A percentile compares a stretch with the other conserved stretches of the same genome.
These are phyloP conservation scores for Rafetus swinhoei DNA, from an alignment of 2,113 vertebrate species.

Conservation along the genomic window DNA sequence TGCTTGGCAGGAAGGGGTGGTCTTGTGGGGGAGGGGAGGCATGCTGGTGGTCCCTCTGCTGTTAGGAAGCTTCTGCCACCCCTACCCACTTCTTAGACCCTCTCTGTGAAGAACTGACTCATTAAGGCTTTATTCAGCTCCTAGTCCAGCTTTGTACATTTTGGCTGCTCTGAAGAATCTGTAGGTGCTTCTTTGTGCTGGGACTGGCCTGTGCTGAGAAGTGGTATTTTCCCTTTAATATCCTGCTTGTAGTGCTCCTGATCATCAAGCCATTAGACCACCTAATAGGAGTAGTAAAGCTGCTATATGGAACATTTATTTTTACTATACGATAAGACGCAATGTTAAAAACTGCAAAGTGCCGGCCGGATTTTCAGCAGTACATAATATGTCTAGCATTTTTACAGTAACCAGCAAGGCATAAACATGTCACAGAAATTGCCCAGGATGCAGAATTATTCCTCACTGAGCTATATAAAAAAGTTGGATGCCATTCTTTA, in stretches of 20 bases:
- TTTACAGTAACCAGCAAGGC: constrained; percentile 66
- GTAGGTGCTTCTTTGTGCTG: background rate
- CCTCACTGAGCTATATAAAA: constrained; percentile 47
- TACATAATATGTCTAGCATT: constrained; percentile 53
- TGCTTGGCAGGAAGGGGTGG: no score
- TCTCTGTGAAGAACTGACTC: constrained; percentile 10
- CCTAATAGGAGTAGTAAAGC: constrained; percentile 64
- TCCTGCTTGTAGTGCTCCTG: constrained; percentile 15
- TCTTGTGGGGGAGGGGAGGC: no score
- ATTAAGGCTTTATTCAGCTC: background rate
- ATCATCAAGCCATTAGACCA: constrained; percentile 14
- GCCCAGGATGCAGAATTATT: constrained; percentile 68
- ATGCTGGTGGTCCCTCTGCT: no score
- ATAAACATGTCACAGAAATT: constrained; percentile 72
- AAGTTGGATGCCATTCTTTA: constrained; percentile 57
- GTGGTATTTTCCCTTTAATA: constrained; percentile 49
- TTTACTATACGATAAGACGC: constrained; percentile 62
- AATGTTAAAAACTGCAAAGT: constrained; percentile 55
- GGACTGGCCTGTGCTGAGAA: background rate
- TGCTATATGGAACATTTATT: constrained; percentile 70
- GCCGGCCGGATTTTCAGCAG: constrained; percentile 49
- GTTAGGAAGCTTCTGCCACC: no score
- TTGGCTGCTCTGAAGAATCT: background rate
- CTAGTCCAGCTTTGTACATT: background rate
- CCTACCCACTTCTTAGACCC: constrained; percentile 17